A percentile compares a stretch with the other conserved stretches of the same genome.
Conservation (phyloP, 1,140 invertebrate species). For the Aplysia californica region DNA sequence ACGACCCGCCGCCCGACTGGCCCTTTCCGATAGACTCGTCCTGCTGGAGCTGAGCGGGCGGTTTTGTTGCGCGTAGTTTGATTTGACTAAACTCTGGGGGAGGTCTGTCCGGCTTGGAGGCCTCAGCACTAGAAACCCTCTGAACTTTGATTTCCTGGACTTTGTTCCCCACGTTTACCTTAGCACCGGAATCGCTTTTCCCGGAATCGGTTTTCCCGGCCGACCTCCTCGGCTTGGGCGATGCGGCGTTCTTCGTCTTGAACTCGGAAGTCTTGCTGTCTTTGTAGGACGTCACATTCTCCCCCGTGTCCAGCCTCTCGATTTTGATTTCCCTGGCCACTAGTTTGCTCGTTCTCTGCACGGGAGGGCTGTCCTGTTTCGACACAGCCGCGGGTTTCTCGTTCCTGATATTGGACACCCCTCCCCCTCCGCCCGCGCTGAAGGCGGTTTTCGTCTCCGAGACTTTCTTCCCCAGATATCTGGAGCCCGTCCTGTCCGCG, state of each 20-base stretch:
- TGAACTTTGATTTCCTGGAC: conserved; percentile 17
- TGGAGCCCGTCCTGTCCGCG: neutral
- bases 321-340: conserved; percentile 27
- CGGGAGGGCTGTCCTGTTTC: conserved; percentile 11
- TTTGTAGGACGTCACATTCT: conserved; percentile 22
- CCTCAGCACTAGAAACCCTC: neutral
- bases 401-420: neutral
- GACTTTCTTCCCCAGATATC: neutral
- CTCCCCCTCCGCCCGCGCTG: neutral
- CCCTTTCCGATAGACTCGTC: neutral
- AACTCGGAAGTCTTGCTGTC: neutral
- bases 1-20: neutral
- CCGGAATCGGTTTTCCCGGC: neutral
- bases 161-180: conserved; percentile 14
- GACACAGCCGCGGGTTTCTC: neutral
- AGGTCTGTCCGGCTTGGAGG: neutral
- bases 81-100: neutral
- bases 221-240: neutral
- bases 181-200: neutral
- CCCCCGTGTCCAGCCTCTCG: conserved; percentile 19
- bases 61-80: neutral
- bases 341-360: conserved; percentile 10
- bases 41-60: neutral
- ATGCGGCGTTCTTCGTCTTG: neutral
- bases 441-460: neutral